Base-by-base conservation (phyloP, 2,113 vertebrate genomes). In the Podiceps cristatus region DNA sequence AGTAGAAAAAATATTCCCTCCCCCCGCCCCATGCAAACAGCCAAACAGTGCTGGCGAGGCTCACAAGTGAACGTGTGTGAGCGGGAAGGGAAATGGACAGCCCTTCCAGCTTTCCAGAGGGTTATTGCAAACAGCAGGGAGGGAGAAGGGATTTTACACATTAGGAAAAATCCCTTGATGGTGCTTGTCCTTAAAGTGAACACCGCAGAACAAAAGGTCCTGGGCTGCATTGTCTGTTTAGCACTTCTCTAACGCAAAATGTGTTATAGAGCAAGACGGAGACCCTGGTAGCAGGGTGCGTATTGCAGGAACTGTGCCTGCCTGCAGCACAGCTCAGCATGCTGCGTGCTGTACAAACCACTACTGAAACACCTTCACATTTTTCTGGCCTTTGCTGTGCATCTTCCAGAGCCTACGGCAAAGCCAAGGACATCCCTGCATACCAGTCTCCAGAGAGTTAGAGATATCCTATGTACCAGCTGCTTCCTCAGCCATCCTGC, bases 51-150 rank as follows among this genome's bases (percentile, higher is more conserved):
- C 74, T 87, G 71, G 94, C 2, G 0, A 89, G 53, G 68, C 73
- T 60, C 27, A 3, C 40, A 24, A 86, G 66, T 3, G 9, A 83
- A 90, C 8, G 5, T 6, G 0, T 79, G 75, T 45, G 80, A 96
- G 93, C 5, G 1, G 86, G 73, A 42, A 90, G 94, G 92, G 76
- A 95, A 97, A 91, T 0, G 0, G 67, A 50, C 73, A 96, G 79
- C 69, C 68, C 11, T 97, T 97, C 45, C 81, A 97, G 95, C 69
- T 81, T 96, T 97, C 96, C 92, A 93, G 56, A 91, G 64, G 83
- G 84, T 93, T 94, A 95, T 2, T 91, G 60, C 69, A 81, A 97
- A 81, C 75, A 96, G 87, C 71, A 82, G 86, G 91, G 88, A 96
- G 83, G 64, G 81, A 90, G 71, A 96, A 93, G 81, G 52, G 94